These are phyloP conservation scores for Colostygia pectinataria DNA, from an alignment of 2,888 invertebrate genomes.

Conservation along the genomic window DNA sequence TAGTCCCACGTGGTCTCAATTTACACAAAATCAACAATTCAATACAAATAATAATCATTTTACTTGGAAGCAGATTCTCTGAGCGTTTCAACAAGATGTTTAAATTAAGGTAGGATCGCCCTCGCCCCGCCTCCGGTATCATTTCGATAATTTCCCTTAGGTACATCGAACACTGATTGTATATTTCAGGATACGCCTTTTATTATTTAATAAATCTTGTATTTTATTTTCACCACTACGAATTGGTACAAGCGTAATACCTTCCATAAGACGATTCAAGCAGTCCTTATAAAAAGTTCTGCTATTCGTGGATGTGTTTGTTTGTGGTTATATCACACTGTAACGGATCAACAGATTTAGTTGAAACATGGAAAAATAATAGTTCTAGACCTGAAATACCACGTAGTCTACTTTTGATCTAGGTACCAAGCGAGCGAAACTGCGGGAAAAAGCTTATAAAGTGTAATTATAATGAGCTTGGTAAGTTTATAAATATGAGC, in stretches of 20 bases:
- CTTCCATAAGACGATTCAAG: no score
- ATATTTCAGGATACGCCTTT: constrained; percentile 17
- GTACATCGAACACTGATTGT: constrained; percentile 41
- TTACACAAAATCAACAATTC: constrained; percentile 19
- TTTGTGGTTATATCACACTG: no score
- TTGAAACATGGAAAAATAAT: no score
- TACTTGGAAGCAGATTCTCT: constrained; percentile 22
- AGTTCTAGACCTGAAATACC: no score
- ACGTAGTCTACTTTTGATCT: no score
- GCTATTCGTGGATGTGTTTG: no score
- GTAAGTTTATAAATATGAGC: no score
- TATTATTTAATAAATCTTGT: not conserved
- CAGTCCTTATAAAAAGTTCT: no score
- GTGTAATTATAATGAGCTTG: no score
- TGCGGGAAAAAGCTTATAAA: no score
- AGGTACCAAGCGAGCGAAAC: no score
- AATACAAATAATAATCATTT: constrained; percentile 30
- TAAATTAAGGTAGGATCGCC: constrained; percentile 31
- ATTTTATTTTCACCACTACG: not conserved
- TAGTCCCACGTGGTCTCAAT: constrained; percentile 18
- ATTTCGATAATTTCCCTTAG: constrained; percentile 65
- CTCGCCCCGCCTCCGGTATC: constrained; percentile 38
- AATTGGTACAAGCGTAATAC: not conserved
- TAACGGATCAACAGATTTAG: no score
- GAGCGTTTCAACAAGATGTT: constrained; percentile 40